Conservation (phyloP, 2,888 invertebrate species). For the Dryobotodes eremita region DNA sequence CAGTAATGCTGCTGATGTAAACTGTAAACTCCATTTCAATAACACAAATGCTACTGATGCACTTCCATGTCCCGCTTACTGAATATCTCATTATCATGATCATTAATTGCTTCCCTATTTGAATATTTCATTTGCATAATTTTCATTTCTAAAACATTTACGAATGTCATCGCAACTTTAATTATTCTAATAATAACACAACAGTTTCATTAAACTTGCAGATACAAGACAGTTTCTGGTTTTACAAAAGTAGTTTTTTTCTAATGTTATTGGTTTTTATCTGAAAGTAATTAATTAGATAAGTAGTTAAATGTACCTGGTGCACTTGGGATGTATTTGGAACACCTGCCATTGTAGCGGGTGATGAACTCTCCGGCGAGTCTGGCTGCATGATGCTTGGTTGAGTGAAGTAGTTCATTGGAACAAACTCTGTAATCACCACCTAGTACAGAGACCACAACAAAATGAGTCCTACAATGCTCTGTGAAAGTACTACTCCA, state of each 20-base stretch:
- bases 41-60: neutral
- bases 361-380: constrained; percentile 82
- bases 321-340: constrained; percentile 83
- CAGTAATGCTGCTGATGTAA: constrained; percentile 3
- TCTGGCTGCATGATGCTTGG: constrained; percentile 77
- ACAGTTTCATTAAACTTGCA: neutral
- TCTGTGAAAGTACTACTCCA: neutral
- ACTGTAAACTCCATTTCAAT: neutral
- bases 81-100: constrained; percentile 11
- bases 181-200: constrained; percentile 4
- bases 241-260: constrained; percentile 2
- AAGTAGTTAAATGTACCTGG: constrained; percentile 76
- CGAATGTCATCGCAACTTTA: constrained; percentile 7
- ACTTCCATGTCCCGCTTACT: neutral
- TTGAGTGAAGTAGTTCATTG: constrained; percentile 81
- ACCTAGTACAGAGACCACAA: constrained; percentile 70
- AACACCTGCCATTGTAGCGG: constrained; percentile 71
- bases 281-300: neutral
- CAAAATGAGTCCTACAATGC: constrained; percentile 1
- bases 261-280: neutral
- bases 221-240: neutral
- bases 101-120: constrained; percentile 9
- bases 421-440: constrained; percentile 83
- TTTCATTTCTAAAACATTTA: constrained; percentile 12
- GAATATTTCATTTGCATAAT: neutral